Evolutionary conservation across 1,140 invertebrate species (phyloP).

Genomic region (Philopotamus ludificatus): DNA sequence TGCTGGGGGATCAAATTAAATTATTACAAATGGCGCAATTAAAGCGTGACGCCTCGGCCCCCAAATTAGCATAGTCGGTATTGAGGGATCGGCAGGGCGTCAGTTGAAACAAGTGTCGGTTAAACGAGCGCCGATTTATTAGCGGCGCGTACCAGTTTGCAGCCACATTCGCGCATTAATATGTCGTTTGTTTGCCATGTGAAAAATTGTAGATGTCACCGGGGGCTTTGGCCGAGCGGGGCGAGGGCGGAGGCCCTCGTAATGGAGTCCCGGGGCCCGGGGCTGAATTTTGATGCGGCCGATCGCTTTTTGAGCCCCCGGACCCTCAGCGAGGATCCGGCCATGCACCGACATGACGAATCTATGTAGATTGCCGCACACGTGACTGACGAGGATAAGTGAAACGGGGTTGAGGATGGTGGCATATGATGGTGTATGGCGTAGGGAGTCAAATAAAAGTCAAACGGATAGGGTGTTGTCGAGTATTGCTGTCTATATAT

Average conservation of each 20-base stretch:
- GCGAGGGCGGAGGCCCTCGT: slow-evolving; percentile 9
- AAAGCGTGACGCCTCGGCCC: no score
- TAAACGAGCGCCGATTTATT: no score
- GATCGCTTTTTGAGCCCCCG: slow-evolving; percentile 35
- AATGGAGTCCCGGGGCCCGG: slow-evolving; percentile 36
- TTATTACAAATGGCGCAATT: no score
- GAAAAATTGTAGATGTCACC: slow-evolving; percentile 36
- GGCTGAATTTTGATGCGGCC: slow-evolving; percentile 38
- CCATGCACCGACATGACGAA: not conserved
- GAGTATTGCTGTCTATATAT: no score
- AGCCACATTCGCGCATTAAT: slow-evolving; percentile 23
- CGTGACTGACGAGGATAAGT: not conserved
- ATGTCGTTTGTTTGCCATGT: slow-evolving; percentile 25
- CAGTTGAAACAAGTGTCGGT: slow-evolving; percentile 10
- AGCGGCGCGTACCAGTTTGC: slow-evolving; percentile 7
- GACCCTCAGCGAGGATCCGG: not conserved
- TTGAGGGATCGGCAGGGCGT: not conserved
- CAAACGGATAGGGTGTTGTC: no score
- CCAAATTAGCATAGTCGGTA: no score
- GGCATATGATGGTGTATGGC: no score
- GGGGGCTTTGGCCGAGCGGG: slow-evolving; percentile 5
- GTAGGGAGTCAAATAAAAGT: no score
- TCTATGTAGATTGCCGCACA: not conserved
- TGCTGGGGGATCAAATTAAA: no score
- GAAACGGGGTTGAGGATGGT: no score